Evolutionary conservation across 2,888 invertebrate genomes (phyloP).

Genomic region (Tipula unca): DNA sequence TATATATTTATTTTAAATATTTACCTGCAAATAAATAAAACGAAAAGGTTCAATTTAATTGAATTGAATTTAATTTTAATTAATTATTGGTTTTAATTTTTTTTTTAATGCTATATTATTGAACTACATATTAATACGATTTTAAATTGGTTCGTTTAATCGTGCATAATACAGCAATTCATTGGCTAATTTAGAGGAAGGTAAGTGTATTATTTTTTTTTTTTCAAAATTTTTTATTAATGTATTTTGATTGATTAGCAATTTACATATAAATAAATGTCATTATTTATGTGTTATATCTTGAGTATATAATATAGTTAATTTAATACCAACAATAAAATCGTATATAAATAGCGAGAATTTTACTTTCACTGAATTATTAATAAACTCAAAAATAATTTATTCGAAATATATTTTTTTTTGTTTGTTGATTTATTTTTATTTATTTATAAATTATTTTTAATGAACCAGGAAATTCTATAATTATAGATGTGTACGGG

Average conservation of each 20-base stretch:
- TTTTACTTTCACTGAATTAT: background rate
- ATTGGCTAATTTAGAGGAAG: background rate
- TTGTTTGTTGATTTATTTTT: background rate
- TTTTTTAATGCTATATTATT: background rate
- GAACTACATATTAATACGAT: too few species aligned
- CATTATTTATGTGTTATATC: too few species aligned
- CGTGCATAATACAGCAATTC: too few species aligned
- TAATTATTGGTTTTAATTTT: background rate
- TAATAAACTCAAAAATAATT: background rate
- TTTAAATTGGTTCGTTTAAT: background rate
- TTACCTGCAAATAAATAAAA: background rate
- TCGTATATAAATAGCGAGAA: background rate
- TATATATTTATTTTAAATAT: background rate
- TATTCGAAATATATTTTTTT: background rate
- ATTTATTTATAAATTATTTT: background rate
- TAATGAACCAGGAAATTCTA: background rate
- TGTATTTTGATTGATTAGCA: background rate
- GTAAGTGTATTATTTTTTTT: background rate
- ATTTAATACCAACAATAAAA: background rate
- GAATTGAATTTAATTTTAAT: background rate
- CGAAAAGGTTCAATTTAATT: background rate
- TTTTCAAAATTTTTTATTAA: background rate
- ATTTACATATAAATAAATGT: background rate
- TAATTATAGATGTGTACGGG: background rate
- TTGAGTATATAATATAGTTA: background rate